phyloP scores from a whole-genome alignment of 2,113 vertebrate genomes.

The Scomber colias region DNA sequence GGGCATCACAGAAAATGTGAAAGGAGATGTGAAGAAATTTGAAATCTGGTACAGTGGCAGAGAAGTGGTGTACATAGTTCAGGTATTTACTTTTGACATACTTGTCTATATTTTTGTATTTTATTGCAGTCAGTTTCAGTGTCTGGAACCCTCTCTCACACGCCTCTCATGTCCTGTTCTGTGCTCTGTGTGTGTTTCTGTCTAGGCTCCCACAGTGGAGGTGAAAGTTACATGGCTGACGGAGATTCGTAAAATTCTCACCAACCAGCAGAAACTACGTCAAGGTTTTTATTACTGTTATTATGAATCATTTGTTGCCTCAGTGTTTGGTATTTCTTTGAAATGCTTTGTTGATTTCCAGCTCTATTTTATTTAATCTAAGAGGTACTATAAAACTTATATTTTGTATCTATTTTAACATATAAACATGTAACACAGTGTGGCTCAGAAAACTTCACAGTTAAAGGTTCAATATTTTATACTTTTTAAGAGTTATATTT shows the following conservation, averaged over 20 bases:
- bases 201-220: conserved; percentile 91
- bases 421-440: too few species aligned
- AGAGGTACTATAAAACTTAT: too few species aligned
- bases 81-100: conserved; percentile 82
- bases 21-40: conserved; percentile 96
- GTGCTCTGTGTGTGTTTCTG: conserved; percentile 26
- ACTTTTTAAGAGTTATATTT: too few species aligned
- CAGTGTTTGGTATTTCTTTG: not conserved
- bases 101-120: not conserved
- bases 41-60: conserved; percentile 95
- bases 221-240: conserved; percentile 94
- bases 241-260: conserved; percentile 93
- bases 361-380: not conserved
- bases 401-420: too few species aligned
- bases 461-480: too few species aligned
- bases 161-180: conserved; percentile 7
- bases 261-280: conserved; percentile 89
- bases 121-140: not conserved
- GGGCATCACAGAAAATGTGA: conserved; percentile 94
- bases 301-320: not conserved
- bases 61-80: conserved; percentile 95
- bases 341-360: not conserved
- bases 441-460: too few species aligned
- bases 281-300: conserved; percentile 84
- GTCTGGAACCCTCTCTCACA: not conserved